Evolutionary conservation across 2,888 invertebrate genomes (phyloP), one percentile per base, ranked within the genome.

Genomic region (Drosophila lacicola): DNA sequence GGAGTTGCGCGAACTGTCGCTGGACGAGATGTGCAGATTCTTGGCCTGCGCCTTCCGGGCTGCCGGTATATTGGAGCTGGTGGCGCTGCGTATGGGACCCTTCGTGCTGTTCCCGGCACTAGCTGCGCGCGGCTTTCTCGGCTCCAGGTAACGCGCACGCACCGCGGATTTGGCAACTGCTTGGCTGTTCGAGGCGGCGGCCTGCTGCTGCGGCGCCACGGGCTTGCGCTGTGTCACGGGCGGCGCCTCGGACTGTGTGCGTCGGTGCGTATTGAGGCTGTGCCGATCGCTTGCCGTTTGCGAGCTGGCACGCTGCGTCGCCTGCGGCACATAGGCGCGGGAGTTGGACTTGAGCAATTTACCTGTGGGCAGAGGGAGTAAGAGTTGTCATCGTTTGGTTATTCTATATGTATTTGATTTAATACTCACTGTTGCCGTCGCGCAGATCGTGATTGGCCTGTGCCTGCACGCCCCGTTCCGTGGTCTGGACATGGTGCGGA

Each of bases 81-180:
- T 92, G 53, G 91, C 91, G 65, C 91, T 92, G 3, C 92, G 90
- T 3, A 90, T 78, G 3, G 92, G 91, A 0, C 90, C 91, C 2
- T 60, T 50, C 1, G 68, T 47, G 5, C 21, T 64, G 54, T 49
- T 60, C 33, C 73, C 56, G 1, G 56, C 51, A 21, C 64, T 56
- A 1, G 34, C 50, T 0, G 68, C 66, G 11, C 90, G 82, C 13
- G 90, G 80, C 58, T 92, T 92, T 25, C 93, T 93, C 3, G 95
- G 94, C 77, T 95, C 95, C 78, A 95, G 90, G 80, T 95, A 95
- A 21, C 95, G 93, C 1, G 96, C 94, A 70, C 95, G 94, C 77
- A 92, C 85, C 19, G 54, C 21, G 1, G 55, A 17, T 8, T 62
- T 19, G 19, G 46, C 21, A 2, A 29, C 29, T 8, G 29, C 8